Evolutionary conservation across 2,888 invertebrate genomes (phyloP).

Genomic region (Tineola bisselliella): DNA sequence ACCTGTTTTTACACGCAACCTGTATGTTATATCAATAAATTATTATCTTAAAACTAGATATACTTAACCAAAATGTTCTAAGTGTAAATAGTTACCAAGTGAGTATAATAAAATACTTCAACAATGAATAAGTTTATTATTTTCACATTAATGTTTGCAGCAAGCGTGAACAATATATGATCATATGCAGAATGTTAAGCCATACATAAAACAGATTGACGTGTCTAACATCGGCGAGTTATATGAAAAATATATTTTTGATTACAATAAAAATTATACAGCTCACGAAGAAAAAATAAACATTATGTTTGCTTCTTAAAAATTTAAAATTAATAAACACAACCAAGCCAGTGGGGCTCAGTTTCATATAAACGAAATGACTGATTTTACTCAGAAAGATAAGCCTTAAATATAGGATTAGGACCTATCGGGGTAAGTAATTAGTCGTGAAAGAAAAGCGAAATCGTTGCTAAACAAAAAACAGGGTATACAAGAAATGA

Average conservation of each 20-base stretch:
- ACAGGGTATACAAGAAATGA: no score
- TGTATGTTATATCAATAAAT: no score
- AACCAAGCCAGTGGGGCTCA: background rate
- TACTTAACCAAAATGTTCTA: no score
- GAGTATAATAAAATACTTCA: no score
- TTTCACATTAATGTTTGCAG: background rate
- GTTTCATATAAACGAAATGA: background rate
- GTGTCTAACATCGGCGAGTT: background rate
- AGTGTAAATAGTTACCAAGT: no score
- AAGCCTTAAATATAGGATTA: background rate
- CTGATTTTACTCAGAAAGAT: background rate
- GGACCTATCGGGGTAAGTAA: background rate
- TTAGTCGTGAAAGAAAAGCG: no score
- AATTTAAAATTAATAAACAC: background rate
- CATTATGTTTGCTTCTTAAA: background rate
- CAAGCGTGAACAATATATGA: background rate
- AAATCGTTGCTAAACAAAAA: no score
- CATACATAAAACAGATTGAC: background rate
- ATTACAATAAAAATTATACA: background rate
- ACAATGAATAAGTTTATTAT: background rate
- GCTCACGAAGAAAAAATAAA: background rate
- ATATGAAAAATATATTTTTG: background rate
- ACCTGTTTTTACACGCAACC: no score
- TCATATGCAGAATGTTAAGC: background rate
- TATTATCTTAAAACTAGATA: no score